A percentile compares a stretch with the other conserved stretches of the same genome.
Evolutionary conservation across 2,113 vertebrate genomes (phyloP).

Genomic region (Willisornis vidua): DNA sequence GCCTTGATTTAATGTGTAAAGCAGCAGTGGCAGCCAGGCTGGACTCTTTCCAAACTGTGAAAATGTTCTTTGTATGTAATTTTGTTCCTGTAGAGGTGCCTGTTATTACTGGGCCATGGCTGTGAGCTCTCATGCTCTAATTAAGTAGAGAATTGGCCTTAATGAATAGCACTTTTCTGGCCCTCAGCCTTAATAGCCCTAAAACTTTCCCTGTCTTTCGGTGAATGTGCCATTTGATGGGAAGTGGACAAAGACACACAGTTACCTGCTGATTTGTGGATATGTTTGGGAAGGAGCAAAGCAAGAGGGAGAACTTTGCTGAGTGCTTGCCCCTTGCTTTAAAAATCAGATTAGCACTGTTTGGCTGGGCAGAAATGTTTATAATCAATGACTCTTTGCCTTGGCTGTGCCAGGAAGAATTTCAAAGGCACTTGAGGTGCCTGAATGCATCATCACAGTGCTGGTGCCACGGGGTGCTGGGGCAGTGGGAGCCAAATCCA

Average conservation of each 20-base stretch:
- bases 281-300: background rate
- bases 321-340: background rate
- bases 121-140: background rate
- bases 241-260: fast-evolving
- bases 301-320: background rate
- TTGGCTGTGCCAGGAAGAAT: background rate
- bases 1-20: background rate
- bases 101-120: background rate
- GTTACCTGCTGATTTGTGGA: background rate
- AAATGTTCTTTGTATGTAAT: background rate
- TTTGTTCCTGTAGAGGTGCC: background rate
- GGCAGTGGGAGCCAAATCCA: background rate
- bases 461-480: fast-evolving
- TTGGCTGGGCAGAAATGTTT: background rate
- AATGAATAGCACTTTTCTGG: background rate
- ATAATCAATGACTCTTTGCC: background rate
- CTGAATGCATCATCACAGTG: fast-evolving
- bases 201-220: background rate
- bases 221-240: background rate
- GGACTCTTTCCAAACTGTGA: background rate
- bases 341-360: background rate
- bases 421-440: background rate
- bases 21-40: background rate
- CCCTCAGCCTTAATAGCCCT: background rate
- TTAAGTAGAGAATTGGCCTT: background rate